Percentiles rank a stretch among this genome's conserved stretches.
phyloP scores from a whole-genome alignment of 2,797 vertebrate genomes.

The Harpagifer antarcticus region DNA sequence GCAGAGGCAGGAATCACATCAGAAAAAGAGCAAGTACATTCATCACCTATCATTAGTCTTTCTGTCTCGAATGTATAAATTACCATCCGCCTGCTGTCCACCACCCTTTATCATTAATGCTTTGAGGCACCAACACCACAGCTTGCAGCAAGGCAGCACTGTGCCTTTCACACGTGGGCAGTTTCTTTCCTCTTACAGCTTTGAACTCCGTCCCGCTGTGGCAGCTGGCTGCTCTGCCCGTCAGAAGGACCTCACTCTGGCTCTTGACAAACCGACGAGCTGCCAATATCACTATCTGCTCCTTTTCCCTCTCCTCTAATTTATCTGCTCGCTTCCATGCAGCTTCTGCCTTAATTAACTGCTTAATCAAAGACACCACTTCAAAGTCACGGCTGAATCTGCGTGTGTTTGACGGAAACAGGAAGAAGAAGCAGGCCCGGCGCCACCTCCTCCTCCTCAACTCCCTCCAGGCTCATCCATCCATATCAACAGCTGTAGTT shows the following conservation, averaged over 20 bases:
- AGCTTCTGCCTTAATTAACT: constrained; percentile 69
- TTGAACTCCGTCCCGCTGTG: constrained; percentile 27
- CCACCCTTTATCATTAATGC: constrained; percentile 39
- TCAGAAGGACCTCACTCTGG: constrained; percentile 34
- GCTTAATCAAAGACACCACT: constrained; percentile 74
- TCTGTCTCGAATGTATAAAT: constrained; percentile 58
- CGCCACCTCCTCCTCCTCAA: constrained; percentile 24
- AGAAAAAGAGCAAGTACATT: constrained; percentile 36
- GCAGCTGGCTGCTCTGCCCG: constrained; percentile 55
- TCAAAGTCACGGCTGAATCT: constrained; percentile 70
- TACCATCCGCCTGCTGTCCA: constrained; percentile 36
- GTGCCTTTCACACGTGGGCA: constrained; percentile 48
- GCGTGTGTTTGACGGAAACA: constrained; percentile 35
- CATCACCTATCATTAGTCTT: constrained; percentile 53
- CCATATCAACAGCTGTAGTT: constrained; percentile 35
- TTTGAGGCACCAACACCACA: constrained; percentile 26
- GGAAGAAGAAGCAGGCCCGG: constrained; percentile 22
- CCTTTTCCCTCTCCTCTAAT: constrained; percentile 10
- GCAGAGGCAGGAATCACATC: constrained; percentile 31
- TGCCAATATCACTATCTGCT: constrained; percentile 53
- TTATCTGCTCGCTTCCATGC: constrained; percentile 59
- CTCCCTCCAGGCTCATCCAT: constrained; percentile 5
- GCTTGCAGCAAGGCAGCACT: constrained; percentile 41
- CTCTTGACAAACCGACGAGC: constrained; percentile 45
- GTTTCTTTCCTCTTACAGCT: constrained; percentile 10